These are phyloP conservation scores for Odontamblyopus rebecca DNA, from an alignment of 2,797 vertebrate genomes.

Conservation along the genomic window DNA sequence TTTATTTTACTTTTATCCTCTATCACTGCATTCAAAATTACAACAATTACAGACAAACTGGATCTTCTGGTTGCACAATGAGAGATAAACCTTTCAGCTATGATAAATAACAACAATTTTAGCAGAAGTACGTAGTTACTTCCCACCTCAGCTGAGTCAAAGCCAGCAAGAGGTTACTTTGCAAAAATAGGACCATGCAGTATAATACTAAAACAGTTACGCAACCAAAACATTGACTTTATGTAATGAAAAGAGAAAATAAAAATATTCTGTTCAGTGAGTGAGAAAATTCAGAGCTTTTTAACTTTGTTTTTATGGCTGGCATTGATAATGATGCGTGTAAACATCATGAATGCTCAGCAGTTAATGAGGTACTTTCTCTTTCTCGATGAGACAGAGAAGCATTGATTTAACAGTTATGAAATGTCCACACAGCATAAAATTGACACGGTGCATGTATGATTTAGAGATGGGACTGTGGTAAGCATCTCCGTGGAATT, in stretches of 20 bases:
- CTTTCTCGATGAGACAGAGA: neutral
- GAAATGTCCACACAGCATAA: neutral
- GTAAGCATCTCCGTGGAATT: neutral
- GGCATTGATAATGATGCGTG: neutral
- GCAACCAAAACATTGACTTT: slow-evolving; percentile 17
- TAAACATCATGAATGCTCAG: neutral
- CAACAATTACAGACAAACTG: neutral
- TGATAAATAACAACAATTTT: neutral
- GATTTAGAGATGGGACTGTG: neutral
- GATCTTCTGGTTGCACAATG: neutral
- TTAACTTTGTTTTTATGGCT: neutral
- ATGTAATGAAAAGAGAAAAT: slow-evolving; percentile 14
- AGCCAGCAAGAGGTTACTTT: neutral
- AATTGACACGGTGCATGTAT: neutral
- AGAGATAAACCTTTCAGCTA: neutral
- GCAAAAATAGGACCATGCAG: slow-evolving; percentile 5
- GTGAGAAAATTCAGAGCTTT: neutral
- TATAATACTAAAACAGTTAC: slow-evolving; percentile 12
- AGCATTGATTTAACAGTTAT: slow-evolving; percentile 1
- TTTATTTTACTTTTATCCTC: neutral
- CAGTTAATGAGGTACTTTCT: neutral
- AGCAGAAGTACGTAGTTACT: slow-evolving; percentile 9
- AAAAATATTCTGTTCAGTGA: neutral
- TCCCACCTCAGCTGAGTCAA: slow-evolving; percentile 15
- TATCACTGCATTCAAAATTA: neutral